These are phyloP conservation scores for Acanthochromis polyacanthus DNA, from an alignment of 2,113 vertebrate genomes.

Conservation along the genomic window DNA sequence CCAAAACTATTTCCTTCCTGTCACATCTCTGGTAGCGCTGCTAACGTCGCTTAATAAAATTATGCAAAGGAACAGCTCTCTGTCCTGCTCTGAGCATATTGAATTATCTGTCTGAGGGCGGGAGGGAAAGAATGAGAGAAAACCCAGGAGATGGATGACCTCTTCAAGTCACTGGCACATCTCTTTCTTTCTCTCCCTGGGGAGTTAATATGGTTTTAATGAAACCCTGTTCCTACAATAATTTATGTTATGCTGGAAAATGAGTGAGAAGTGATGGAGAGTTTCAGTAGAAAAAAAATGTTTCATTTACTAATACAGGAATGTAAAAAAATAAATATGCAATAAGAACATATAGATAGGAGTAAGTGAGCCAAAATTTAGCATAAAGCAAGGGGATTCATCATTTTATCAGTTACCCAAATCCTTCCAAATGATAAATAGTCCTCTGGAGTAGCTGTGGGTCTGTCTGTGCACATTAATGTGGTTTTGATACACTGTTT, in stretches of 20 bases:
- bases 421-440: conserved; percentile 36
- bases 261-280: conserved; percentile 20
- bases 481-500: conserved; percentile 56
- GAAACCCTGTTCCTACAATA: conserved; percentile 48
- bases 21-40: conserved; percentile 51
- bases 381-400: background rate
- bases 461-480: conserved; percentile 54
- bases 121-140: conserved; percentile 21
- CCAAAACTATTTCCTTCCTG: conserved; percentile 61
- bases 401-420: conserved; percentile 44
- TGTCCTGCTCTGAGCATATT: conserved; percentile 55
- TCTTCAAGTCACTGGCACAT: conserved; percentile 36
- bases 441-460: conserved; percentile 21
- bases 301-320: conserved; percentile 34
- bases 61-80: conserved; percentile 62
- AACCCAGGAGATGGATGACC: conserved; percentile 50
- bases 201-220: conserved; percentile 65
- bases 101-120: conserved; percentile 61
- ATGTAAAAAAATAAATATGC: background rate
- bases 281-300: background rate
- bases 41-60: conserved; percentile 75
- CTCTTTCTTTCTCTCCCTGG: conserved; percentile 28
- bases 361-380: background rate
- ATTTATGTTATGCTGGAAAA: conserved; percentile 39
- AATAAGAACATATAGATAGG: background rate